These are phyloP conservation scores for Brachionus plicatilis DNA, from an alignment of 1,140 invertebrate species.

Conservation along the genomic window DNA sequence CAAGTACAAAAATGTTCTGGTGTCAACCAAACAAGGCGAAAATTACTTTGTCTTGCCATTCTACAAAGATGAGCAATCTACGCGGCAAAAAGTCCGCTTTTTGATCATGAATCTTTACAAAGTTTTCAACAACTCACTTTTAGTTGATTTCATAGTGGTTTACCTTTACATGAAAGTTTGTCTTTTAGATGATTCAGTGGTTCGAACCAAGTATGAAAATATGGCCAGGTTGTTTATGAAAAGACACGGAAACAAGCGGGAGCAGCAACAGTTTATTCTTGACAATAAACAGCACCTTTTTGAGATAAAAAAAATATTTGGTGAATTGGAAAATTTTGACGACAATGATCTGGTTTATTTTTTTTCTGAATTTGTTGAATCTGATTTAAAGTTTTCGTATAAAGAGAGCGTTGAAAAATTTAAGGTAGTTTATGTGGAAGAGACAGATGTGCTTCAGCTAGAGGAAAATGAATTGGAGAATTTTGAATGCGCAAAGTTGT, in stretches of 20 bases:
- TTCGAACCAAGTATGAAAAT: conserved; percentile 15
- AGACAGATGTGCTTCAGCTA: neutral
- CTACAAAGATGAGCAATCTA: conserved; percentile 10
- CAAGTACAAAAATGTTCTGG: conserved; percentile 18
- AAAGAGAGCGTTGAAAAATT: neutral
- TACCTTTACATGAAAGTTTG: neutral
- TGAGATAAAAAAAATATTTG: neutral
- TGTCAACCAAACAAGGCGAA: neutral
- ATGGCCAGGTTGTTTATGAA: neutral
- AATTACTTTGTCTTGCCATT: neutral
- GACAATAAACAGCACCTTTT: neutral
- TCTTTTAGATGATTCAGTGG: neutral
- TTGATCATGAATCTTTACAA: conserved; percentile 2
- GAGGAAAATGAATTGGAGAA: neutral
- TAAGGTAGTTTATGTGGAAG: neutral
- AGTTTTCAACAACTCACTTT: conserved; percentile 1
- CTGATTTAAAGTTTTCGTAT: neutral
- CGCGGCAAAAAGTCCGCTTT: conserved; percentile 5
- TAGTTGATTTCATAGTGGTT: neutral
- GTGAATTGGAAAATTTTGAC: neutral
- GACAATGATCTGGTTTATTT: neutral
- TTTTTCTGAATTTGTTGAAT: neutral
- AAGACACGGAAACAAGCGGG: neutral
- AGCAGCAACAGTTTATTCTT: neutral
- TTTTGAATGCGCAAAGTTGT: neutral